Base-by-base conservation (phyloP, 2,113 vertebrate species). In the Oreocharis arfaki region DNA sequence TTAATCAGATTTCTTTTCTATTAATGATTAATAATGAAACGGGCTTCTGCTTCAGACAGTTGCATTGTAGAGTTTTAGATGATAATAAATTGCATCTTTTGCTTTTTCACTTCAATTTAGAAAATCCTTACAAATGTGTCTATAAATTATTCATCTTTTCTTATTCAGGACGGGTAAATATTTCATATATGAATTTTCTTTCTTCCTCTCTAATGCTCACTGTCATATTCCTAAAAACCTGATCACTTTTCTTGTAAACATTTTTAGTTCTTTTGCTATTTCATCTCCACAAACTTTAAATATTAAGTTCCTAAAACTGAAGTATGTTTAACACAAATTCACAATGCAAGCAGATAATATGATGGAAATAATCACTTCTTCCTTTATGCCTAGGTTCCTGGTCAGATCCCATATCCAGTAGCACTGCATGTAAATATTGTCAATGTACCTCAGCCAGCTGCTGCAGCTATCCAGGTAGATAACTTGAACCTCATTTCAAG, bases 391-490 rank as follows among this genome's bases (percentile, higher is more conserved):
- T 96, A 98, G 98, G 97, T 98, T 94, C 84, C 97, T 94, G 91
- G 97, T 83, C 98, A 99, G 95, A 98, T 99, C 81, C 98, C 98
- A 19, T 99, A 99, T 97, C 99, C 99, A 93, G 98, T 99, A 97
- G 98, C 99, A 55, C 97, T 99, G 96, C 99, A 99, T 97, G 98
- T 99, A 96, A 99, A 99, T 98, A 98, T 99, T 95, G 97, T 99
- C 92, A 99, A 99, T 97, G 98, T 99, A 92, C 99, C 99, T 96
- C 99, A 99, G 96, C 99, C 98, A 80, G 99, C 99, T 90, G 98
- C 99, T 39, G 98, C 99, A 96, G 98, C 99, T 97, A 99, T 99
- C 97, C 99, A 99, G 99, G 99, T 99, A 98, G 97, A 92, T 78
- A 91, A 89, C 83, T 82, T 84, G 84, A 84, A 93, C 69, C 47